A percentile compares a stretch with the other conserved stretches of the same genome.
Conservation (phyloP, 1,140 invertebrate genomes). For the Zaprionus camerounensis region DNA sequence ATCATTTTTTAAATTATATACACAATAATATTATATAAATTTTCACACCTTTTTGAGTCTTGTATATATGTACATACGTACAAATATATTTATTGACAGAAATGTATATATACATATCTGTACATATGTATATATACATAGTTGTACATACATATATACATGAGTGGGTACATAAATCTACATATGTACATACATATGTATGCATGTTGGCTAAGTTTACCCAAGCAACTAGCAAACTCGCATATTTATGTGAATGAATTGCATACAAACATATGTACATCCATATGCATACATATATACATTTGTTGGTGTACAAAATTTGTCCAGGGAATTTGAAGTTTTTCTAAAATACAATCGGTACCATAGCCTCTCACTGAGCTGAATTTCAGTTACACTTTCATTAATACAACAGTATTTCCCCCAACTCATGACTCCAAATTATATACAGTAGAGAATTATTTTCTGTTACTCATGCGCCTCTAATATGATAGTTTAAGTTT, state of each 20-base stretch:
- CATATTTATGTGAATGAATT: slow-evolving; percentile 34
- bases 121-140: not conserved
- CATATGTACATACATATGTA: slow-evolving; percentile 22
- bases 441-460: slow-evolving; percentile 83
- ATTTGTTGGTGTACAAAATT: slow-evolving; percentile 31
- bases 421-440: slow-evolving; percentile 79
- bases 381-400: slow-evolving; percentile 76
- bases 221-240: not conserved
- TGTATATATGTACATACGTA: not conserved
- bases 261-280: slow-evolving; percentile 16
- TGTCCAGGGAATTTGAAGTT: slow-evolving; percentile 41
- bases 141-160: not conserved
- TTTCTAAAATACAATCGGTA: slow-evolving; percentile 77
- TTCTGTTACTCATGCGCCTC: slow-evolving; percentile 84
- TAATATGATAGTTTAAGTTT: slow-evolving; percentile 83
- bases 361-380: slow-evolving; percentile 61
- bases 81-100: not conserved
- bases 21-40: not conserved
- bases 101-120: not conserved
- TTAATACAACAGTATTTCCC: slow-evolving; percentile 79
- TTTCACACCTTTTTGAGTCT: not conserved
- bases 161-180: not conserved
- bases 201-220: slow-evolving; percentile 3
- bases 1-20: not conserved
- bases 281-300: slow-evolving; percentile 41